Evolutionary conservation across 2,113 vertebrate genomes (phyloP).

Genomic region (Cairina moschata): DNA sequence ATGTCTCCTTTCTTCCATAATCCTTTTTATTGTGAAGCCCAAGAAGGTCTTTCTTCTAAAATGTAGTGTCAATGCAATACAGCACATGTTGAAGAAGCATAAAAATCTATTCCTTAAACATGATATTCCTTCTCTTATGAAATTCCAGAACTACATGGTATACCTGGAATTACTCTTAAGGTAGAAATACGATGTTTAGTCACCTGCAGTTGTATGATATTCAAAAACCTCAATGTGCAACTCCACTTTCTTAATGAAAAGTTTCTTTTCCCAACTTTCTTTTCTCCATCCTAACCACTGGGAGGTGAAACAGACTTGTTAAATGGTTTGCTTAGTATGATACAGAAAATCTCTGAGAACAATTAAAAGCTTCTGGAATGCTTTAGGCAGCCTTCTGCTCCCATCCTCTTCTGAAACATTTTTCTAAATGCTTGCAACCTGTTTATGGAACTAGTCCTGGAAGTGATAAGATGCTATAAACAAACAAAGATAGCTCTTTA

Average conservation of each 20-base stretch:
- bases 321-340: not conserved
- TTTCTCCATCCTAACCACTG: not conserved
- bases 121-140: accelerated
- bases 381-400: not conserved
- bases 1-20: not conserved
- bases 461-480: not conserved
- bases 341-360: not conserved
- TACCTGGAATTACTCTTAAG: not conserved
- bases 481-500: too few relatives aligned
- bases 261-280: too few relatives aligned
- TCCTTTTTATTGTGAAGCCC: not conserved
- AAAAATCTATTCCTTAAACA: not conserved
- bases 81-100: not conserved
- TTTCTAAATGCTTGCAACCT: not conserved
- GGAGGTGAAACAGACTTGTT: not conserved
- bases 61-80: not conserved
- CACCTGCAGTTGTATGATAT: not conserved
- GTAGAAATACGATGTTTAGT: not conserved
- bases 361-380: not conserved
- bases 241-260: not conserved
- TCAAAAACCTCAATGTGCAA: not conserved
- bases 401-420: not conserved
- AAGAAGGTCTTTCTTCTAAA: not conserved
- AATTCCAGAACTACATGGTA: not conserved
- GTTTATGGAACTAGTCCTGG: not conserved